Evolutionary conservation across 2,888 invertebrate genomes (phyloP).

Genomic region (Vandiemenella viatica): DNA sequence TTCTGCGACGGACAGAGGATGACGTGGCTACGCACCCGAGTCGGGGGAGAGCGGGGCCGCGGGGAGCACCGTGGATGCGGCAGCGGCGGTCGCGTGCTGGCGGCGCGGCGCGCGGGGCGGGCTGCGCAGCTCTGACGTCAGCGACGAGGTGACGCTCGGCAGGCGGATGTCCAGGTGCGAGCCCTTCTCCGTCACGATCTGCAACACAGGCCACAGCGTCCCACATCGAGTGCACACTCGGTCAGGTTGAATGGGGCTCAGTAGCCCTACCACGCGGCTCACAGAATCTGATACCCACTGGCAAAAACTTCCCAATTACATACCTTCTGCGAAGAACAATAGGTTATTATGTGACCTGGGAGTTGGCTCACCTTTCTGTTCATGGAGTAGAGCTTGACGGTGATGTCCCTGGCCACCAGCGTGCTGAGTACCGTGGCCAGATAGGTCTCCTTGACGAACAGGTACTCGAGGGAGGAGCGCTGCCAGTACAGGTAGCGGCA

Average conservation of each 20-base stretch:
- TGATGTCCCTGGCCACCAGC: slow-evolving; percentile 67
- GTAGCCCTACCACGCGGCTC: too few relatives aligned
- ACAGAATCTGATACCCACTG: too few relatives aligned
- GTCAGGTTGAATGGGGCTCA: too few relatives aligned
- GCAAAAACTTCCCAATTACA: too few relatives aligned
- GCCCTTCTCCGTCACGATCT: slow-evolving; percentile 28
- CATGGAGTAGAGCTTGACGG: slow-evolving; percentile 76
- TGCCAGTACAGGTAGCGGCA: slow-evolving; percentile 77
- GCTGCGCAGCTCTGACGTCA: slow-evolving; percentile 36
- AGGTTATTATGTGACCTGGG: too few relatives aligned
- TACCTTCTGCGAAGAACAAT: too few relatives aligned
- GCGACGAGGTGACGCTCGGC: slow-evolving; percentile 59
- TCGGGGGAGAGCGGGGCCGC: slow-evolving; percentile 17
- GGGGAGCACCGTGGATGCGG: slow-evolving; percentile 8
- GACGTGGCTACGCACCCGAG: slow-evolving; percentile 17
- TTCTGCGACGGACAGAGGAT: too few relatives aligned
- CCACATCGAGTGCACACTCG: too few relatives aligned
- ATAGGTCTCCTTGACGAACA: slow-evolving; percentile 71
- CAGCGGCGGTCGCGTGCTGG: not conserved
- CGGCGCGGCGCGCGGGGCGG: slow-evolving; percentile 28
- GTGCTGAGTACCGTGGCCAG: slow-evolving; percentile 65
- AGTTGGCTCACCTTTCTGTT: slow-evolving; percentile 49
- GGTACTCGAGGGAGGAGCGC: slow-evolving; percentile 60
- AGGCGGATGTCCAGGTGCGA: slow-evolving; percentile 63
- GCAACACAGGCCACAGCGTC: too few relatives aligned